These are phyloP conservation scores for Andrena praecox DNA, from an alignment of 2,888 invertebrate genomes.

Conservation along the genomic window DNA sequence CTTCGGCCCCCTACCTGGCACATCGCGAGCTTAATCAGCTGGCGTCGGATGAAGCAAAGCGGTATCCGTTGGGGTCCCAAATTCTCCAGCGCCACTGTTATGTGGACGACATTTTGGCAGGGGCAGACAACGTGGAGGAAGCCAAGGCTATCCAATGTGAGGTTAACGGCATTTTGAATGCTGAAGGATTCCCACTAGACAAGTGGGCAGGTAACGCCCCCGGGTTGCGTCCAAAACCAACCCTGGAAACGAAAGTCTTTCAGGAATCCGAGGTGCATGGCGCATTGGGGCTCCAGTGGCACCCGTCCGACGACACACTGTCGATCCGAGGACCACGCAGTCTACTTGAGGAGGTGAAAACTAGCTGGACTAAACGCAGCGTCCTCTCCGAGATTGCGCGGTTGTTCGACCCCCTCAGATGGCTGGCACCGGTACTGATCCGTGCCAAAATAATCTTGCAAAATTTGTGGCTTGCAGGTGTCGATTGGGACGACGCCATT, in stretches of 20 bases:
- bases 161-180: not conserved
- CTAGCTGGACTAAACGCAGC: not conserved
- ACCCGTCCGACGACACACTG: no score
- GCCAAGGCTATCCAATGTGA: not conserved
- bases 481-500: slow-evolving; percentile 9
- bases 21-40: not conserved
- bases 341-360: not conserved
- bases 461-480: not conserved
- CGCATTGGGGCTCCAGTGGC: no score
- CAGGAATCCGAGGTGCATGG: no score
- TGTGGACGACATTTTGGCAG: not conserved
- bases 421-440: not conserved
- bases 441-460: not conserved
- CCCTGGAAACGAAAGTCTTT: no score
- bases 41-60: not conserved
- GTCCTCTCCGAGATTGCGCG: not conserved
- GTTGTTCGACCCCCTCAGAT: not conserved
- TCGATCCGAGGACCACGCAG: not conserved
- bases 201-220: not conserved
- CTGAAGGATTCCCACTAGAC: not conserved
- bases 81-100: not conserved
- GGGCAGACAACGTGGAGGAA: not conserved
- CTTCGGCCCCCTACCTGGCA: not conserved
- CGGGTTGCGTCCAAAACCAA: not conserved
- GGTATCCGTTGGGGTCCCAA: not conserved